Evolutionary conservation across 2,888 invertebrate species (phyloP).

Genomic region (Drosophila silvestris): DNA sequence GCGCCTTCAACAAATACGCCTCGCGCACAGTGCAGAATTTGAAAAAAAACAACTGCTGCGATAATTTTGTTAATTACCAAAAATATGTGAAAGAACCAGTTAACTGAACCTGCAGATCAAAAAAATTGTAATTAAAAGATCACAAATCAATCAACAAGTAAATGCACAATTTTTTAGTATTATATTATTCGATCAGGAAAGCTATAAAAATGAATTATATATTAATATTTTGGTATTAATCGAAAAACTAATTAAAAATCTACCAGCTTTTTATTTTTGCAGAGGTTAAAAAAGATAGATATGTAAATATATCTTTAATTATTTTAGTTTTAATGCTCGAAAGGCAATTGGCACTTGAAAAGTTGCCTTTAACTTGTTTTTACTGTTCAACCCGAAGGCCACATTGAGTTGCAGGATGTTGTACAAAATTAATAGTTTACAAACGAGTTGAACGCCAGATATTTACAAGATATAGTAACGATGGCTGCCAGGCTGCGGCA

Average conservation of each 20-base stretch:
- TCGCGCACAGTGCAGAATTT: not conserved
- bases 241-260: not conserved
- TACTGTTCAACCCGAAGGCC: constrained; percentile 73
- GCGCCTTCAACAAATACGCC: not conserved
- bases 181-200: not conserved
- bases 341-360: constrained; percentile 31
- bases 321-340: constrained; percentile 23
- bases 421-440: constrained; percentile 80
- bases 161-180: not conserved
- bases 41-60: not conserved
- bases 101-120: not conserved
- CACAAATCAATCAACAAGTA: no score
- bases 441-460: constrained; percentile 81
- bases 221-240: not conserved
- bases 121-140: not conserved
- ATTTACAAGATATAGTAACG: constrained; percentile 68
- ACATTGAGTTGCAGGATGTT: constrained; percentile 77
- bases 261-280: not conserved
- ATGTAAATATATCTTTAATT: not conserved
- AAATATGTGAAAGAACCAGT: not conserved
- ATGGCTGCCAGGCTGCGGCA: constrained; percentile 57
- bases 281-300: not conserved
- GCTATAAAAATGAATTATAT: not conserved
- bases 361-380: constrained; percentile 38
- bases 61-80: not conserved